Evolutionary conservation across 2,113 vertebrate genomes (phyloP).

Genomic region (Isichthys henryi): DNA sequence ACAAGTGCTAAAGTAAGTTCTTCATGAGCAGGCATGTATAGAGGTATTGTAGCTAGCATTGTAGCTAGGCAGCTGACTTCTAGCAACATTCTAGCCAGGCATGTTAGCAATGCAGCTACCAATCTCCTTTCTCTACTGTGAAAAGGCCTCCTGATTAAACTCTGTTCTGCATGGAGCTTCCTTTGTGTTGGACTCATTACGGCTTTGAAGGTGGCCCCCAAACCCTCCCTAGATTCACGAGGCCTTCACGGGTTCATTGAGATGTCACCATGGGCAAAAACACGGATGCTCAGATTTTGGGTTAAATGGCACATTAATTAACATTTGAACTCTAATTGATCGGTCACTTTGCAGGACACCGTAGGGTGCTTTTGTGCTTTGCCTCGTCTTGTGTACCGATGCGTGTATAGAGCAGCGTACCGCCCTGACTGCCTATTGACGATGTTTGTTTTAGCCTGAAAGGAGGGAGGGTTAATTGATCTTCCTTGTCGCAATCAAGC

Average conservation of each 20-base stretch:
- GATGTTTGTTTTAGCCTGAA: not conserved
- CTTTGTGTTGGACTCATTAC: constrained; percentile 35
- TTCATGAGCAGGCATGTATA: constrained; percentile 14
- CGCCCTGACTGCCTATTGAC: not conserved
- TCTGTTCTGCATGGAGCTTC: constrained; percentile 24
- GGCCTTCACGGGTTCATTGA: constrained; percentile 23
- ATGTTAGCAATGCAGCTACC: constrained; percentile 2
- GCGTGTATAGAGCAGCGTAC: not conserved
- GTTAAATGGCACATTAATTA: constrained; percentile 25
- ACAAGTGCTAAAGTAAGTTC: constrained; percentile 4
- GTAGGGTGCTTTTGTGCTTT: not conserved
- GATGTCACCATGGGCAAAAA: constrained; percentile 22
- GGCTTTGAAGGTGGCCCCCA: not conserved
- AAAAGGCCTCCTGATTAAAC: constrained; percentile 25
- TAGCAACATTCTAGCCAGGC: constrained; percentile 15
- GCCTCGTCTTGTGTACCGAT: not conserved
- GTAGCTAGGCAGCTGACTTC: constrained; percentile 30
- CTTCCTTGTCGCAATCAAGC: not conserved
- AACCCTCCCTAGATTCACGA: not conserved
- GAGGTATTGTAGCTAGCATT: constrained; percentile 21
- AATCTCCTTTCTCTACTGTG: constrained; percentile 12
- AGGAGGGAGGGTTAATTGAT: constrained; percentile 3
- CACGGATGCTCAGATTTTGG: constrained; percentile 8
- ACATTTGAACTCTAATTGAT: constrained; percentile 30
- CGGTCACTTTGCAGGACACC: not conserved